Evolutionary conservation across 2,113 vertebrate genomes (phyloP), one percentile per base, ranked within the genome.

Genomic region (Bucco capensis): DNA sequence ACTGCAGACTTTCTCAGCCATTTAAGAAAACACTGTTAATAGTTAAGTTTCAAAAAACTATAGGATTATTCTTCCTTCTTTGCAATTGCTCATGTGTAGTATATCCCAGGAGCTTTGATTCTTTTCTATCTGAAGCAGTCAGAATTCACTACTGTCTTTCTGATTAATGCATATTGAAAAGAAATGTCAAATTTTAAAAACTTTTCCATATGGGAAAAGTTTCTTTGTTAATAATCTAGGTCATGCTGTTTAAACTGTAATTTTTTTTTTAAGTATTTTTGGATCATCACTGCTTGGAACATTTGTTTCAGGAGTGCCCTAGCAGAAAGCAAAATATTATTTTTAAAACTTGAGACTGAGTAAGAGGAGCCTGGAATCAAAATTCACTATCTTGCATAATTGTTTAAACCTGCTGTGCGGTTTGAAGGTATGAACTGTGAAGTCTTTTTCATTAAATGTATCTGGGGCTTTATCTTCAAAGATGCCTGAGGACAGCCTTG

Each of bases 281-380:
- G 90, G 90, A 86, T 92, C 46, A 57, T 86, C 65, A 14, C 35
- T 84, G 23, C 88, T 94, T 65, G 74, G 83, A 90, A 37, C 60
- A 49, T 17, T 83, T 83, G 60, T 62, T 92, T 76, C 54, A 85
- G 61, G 54, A 90, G 70, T 86, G 46, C 67, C 76, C 66, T 90
- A 82, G 44, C 56, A 91, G 86, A 93, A 93, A 94, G 84, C 82
- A 91, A 91, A 90, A 90, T 83, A 93, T 47, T 90, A 44, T 89
- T 95, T 95, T 94, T 83, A 84, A 76, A 88, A 92, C 74, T 57
- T 84, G 70, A 78, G 38, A 62, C 61, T 22, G 76, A 78, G 66
- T 58, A 77, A 93, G 76, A 75, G 16, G 47, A 89, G 49, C 75
- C 83, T 90, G 77, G 80, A 92, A 91, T 88, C 1, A 2, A 86